These are phyloP conservation scores for Anarsia innoxiella DNA, from an alignment of 2,888 invertebrate genomes.

Conservation along the genomic window DNA sequence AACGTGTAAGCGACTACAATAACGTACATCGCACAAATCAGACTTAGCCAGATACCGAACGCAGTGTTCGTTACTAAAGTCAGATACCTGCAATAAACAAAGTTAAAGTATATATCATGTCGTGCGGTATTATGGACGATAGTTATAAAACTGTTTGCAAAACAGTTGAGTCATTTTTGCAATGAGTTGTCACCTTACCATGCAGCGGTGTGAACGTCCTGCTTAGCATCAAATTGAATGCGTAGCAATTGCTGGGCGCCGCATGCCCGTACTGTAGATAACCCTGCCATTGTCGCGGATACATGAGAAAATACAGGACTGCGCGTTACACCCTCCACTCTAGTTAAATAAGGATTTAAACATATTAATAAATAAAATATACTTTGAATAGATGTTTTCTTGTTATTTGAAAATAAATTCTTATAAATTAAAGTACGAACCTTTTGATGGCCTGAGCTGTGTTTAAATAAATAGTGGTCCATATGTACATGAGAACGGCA, in stretches of 20 bases:
- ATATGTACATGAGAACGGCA: conserved; percentile 77
- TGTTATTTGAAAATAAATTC: too few relatives aligned
- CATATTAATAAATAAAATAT: not conserved
- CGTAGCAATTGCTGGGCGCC: conserved; percentile 79
- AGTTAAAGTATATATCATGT: too few relatives aligned
- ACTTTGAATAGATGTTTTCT: not conserved
- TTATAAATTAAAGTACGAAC: too few relatives aligned
- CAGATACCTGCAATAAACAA: conserved; percentile 67
- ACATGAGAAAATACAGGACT: conserved; percentile 91
- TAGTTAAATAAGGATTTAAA: conserved; percentile 18
- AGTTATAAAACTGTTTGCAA: not conserved
- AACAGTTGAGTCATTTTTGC: too few relatives aligned
- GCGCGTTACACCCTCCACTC: conserved; percentile 75
- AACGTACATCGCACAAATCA: conserved; percentile 78
- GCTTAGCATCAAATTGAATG: conserved; percentile 79
- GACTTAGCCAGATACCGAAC: conserved; percentile 79
- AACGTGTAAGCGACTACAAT: conserved; percentile 78
- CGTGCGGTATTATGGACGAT: not conserved
- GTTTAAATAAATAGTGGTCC: conserved; percentile 79
- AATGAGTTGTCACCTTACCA: too few relatives aligned
- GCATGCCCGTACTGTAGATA: conserved; percentile 85
- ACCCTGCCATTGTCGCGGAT: conserved; percentile 84
- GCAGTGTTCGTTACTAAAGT: conserved; percentile 76
- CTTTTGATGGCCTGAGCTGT: conserved; percentile 84
- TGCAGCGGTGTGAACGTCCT: conserved; percentile 79